Evolutionary conservation across 1,140 invertebrate genomes (phyloP).

Genomic region (Papilio dardanus): DNA sequence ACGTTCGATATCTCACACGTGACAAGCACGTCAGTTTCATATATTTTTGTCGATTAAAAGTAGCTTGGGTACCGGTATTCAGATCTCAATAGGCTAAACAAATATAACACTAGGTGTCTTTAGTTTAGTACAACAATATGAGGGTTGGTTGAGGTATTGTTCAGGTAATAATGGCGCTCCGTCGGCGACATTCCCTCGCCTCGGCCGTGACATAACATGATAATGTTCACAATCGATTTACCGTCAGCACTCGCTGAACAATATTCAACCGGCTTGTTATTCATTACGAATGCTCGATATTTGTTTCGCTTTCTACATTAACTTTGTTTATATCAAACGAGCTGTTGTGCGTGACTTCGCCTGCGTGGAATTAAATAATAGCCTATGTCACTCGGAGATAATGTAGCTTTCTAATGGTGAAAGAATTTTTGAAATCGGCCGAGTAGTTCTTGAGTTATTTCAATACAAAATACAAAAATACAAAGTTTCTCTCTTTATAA

Average conservation of each 20-base stretch:
- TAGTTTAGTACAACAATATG: neutral
- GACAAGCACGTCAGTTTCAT: too few species aligned
- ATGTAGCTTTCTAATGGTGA: too few species aligned
- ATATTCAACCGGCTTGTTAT: slow-evolving; percentile 27
- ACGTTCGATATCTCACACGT: too few species aligned
- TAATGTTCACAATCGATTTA: slow-evolving; percentile 54
- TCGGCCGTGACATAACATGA: slow-evolving; percentile 46
- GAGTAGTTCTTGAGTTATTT: too few species aligned
- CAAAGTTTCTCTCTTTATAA: too few species aligned
- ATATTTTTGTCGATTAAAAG: neutral
- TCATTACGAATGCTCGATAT: slow-evolving; percentile 1
- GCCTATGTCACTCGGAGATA: too few species aligned
- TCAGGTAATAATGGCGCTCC: slow-evolving; percentile 21
- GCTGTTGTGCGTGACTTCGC: too few species aligned
- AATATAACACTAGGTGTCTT: neutral
- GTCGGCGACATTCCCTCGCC: slow-evolving; percentile 25
- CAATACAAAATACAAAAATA: too few species aligned
- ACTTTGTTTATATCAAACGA: neutral
- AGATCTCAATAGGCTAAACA: too few species aligned
- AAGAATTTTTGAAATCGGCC: too few species aligned
- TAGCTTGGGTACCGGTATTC: too few species aligned
- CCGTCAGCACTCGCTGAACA: slow-evolving; percentile 47
- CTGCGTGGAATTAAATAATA: too few species aligned
- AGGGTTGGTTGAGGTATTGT: slow-evolving; percentile 26
- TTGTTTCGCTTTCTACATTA: neutral